Evolutionary conservation across 2,797 vertebrate genomes (phyloP), one percentile per base, ranked within the genome.

Genomic region (Astyanax mexicanus): DNA sequence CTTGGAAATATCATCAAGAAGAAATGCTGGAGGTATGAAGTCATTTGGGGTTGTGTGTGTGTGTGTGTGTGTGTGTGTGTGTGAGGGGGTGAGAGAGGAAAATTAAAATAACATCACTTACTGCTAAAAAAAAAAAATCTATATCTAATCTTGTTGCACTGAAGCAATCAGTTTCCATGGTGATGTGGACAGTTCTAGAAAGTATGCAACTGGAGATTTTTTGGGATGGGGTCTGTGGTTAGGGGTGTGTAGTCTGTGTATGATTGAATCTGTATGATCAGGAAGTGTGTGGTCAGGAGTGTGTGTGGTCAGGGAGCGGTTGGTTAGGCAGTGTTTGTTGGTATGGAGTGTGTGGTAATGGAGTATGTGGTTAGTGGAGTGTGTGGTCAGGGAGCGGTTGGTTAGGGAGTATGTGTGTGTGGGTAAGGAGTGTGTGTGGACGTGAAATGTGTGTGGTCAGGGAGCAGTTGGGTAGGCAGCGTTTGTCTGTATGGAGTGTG

Each of bases 1-100:
- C 92, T 99, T 83, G 98, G 98, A 64, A 99, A 95, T 90, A 99
- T 99, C 89, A 98, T 99, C 91, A 98, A 95, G 94, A 99, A 98
- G 88, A 99, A 98, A 86, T 96, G 95, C 89, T 99, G 98, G 98
- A 98, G 98, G 98, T 99, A 94, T 80, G 72, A 55, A 78, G 47
- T 12, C 7, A 54, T 52, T 42, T 11, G 8, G 4, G 37, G 40
- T 35, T 40, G 21, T 78, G 55, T 55, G 40, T 57, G 47, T 35
- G 74, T 19, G n/a, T 51, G 47, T 51, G 47, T 51, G 51, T 74
- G 35, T 42, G 0, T 44, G n/a, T n/a, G n/a, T n/a, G n/a, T n/a
- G n/a, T n/a, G n/a, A n/a, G n/a, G n/a, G n/a, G n/a, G n/a, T n/a
- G 47, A 51, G 21, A 52, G 49, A 52, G 7, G 49, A 52, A 49